Base-by-base conservation (phyloP, 2,888 invertebrate species). In the Uropetala carovei region DNA sequence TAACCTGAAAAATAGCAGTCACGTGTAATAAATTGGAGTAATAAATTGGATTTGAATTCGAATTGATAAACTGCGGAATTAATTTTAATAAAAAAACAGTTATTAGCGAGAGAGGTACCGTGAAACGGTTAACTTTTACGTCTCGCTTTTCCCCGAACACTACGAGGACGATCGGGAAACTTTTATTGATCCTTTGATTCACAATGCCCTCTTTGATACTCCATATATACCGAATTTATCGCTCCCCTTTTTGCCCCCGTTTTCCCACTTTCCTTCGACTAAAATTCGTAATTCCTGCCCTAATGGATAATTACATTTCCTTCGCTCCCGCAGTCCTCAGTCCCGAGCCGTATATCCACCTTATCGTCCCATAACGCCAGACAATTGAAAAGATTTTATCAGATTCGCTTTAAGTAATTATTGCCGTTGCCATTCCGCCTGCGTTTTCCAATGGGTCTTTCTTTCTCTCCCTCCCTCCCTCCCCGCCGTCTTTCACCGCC, bases 361-460 rank as follows among this genome's bases (percentile, higher is more conserved):
- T 86, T 86, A 86, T 86, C 86, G 86, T 60, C 30, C 30, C 86
- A 30, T 86, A 60, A 86, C 59, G 59, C 27, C 86, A 60, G 86
- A 86, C 86, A 86, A 86, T 86, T 86, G 86, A 86, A 86, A 86
- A 86, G 86, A 86, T 86, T 59, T 86, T 86, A 86, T 86, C 86
- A 16, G 86, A 86, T 60, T 86, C 86, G 59, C 58, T 85, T 14
- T 18, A n/a, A 58, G 59, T 58, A 85, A 85, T 86, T 86, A 86
- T 86, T 86, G 86, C 59, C 86, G 60, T 86, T 86, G 58, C 86
- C 60, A 58, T 58, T 85, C 85, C 11, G 18, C 14, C 27, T 27
- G 85, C 59, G 58, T 58, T 14, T 58, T 58, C 11, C 58, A 57
- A n/a, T 58, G 85, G 14, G 22, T 22, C 27, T 58, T 22, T 14